A percentile compares a stretch with the other conserved stretches of the same genome.
phyloP scores from a whole-genome alignment of 2,797 vertebrate genomes.

The Clangula hyemalis region DNA sequence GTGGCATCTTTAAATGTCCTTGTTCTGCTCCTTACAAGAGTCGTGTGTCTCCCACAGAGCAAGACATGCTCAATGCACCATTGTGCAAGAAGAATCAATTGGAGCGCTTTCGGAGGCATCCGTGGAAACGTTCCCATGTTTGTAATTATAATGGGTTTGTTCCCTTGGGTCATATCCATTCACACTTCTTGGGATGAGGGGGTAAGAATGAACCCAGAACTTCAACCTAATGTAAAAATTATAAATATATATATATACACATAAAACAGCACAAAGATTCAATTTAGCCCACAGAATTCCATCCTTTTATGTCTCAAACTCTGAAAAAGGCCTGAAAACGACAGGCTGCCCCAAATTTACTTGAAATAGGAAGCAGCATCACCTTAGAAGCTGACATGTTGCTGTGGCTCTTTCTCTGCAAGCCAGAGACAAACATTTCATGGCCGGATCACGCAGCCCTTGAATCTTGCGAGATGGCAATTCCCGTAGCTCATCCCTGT shows the following conservation, averaged over 20 bases:
- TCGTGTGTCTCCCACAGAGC: not conserved
- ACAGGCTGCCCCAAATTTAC: not conserved
- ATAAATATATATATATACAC: no score
- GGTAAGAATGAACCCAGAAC: not conserved
- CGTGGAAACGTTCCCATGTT: not conserved
- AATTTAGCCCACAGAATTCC: not conserved
- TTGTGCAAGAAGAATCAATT: not conserved
- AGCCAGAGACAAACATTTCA: not conserved
- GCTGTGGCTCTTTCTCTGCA: not conserved
- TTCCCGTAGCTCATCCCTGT: not conserved
- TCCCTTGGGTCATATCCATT: not conserved
- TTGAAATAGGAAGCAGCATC: not conserved
- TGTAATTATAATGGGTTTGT: not conserved
- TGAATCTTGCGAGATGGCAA: not conserved
- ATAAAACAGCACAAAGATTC: not conserved
- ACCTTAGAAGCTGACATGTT: not conserved
- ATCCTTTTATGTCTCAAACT: not conserved
- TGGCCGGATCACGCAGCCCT: not conserved
- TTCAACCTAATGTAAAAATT: not conserved
- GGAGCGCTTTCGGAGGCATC: accelerated
- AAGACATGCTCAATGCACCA: not conserved
- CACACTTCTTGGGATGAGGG: not conserved
- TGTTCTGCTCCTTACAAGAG: not conserved
- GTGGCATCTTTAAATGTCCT: slow-evolving; percentile 32
- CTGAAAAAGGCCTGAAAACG: not conserved